phyloP scores from a whole-genome alignment of 2,888 invertebrate species.

The Polylopha cassiicola region DNA sequence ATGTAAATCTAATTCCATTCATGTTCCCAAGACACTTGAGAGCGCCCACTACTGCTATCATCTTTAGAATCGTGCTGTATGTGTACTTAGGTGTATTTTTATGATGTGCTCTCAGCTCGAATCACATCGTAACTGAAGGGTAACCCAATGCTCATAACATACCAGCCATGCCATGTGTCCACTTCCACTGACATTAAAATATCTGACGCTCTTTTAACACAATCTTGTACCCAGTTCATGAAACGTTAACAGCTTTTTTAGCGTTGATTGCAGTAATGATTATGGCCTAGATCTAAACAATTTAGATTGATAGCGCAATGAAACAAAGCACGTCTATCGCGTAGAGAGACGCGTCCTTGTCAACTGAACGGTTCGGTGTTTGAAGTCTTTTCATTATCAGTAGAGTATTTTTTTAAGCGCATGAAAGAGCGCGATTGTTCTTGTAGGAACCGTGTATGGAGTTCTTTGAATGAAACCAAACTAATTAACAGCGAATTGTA shows the following conservation, averaged over 20 bases:
- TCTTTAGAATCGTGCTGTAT: conserved; percentile 30
- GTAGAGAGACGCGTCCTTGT: conserved; percentile 11
- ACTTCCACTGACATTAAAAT: conserved; percentile 28
- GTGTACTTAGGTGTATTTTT: conserved; percentile 55
- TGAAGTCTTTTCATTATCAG: conserved; percentile 13
- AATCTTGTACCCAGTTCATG: conserved; percentile 7
- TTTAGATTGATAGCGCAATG: conserved; percentile 21
- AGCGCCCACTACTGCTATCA: conserved; percentile 29
- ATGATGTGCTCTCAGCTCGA: conserved; percentile 53
- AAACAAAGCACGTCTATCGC: conserved; percentile 14
- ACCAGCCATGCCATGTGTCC: conserved; percentile 47
- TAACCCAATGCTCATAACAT: conserved; percentile 48
- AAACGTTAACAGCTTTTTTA: conserved; percentile 45
- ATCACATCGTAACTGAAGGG: conserved; percentile 56
- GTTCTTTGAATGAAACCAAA: conserved; percentile 55
- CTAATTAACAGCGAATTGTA: conserved; percentile 65
- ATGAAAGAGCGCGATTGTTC: conserved; percentile 35
- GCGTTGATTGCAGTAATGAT: conserved; percentile 63
- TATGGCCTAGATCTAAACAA: conserved; percentile 54
- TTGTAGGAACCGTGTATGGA: conserved; percentile 44
- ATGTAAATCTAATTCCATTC: conserved; percentile 8
- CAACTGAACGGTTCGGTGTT: conserved; percentile 5
- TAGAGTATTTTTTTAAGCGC: conserved; percentile 12
- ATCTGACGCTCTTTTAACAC: conserved; percentile 7
- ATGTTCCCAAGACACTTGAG: conserved; percentile 38